Evolutionary conservation across 2,888 invertebrate species (phyloP).

Genomic region (Pseudococcus viburni): DNA sequence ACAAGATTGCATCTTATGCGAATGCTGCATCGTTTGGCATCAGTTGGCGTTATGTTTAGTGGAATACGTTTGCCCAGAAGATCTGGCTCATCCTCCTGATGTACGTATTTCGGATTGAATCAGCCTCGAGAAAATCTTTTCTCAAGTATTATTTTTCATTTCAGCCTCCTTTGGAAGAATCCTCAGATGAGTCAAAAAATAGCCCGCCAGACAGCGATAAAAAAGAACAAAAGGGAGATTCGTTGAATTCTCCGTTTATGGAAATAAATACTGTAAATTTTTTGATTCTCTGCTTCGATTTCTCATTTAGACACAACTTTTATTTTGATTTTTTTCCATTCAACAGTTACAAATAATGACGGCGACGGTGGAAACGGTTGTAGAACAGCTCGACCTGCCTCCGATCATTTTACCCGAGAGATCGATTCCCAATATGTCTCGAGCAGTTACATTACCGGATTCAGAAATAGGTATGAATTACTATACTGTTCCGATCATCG

Average conservation of each 20-base stretch:
- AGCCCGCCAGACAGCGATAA: slow-evolving; percentile 82
- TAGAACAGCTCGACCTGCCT: slow-evolving; percentile 90
- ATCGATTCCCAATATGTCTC: slow-evolving; percentile 84
- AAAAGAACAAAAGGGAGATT: slow-evolving; percentile 71
- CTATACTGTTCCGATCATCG: slow-evolving; percentile 72
- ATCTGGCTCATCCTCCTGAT: slow-evolving; percentile 82
- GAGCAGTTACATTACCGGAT: slow-evolving; percentile 89
- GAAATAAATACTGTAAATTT: slow-evolving; percentile 72
- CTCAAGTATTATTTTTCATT: slow-evolving; percentile 62
- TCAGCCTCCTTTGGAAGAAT: slow-evolving; percentile 79
- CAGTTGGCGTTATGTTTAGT: slow-evolving; percentile 87
- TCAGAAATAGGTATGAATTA: slow-evolving; percentile 71
- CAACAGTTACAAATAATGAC: slow-evolving; percentile 84
- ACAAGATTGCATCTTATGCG: slow-evolving; percentile 90
- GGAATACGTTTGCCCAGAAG: slow-evolving; percentile 83
- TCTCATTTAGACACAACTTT: neutral
- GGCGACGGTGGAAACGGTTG: slow-evolving; percentile 94
- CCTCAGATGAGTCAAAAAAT: slow-evolving; percentile 78
- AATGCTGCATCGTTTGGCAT: slow-evolving; percentile 94
- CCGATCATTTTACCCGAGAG: slow-evolving; percentile 83
- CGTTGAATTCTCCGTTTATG: slow-evolving; percentile 71
- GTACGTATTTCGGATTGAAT: slow-evolving; percentile 73
- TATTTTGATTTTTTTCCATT: slow-evolving; percentile 21
- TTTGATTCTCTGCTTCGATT: neutral
- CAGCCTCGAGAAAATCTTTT: neutral